Evolutionary conservation across 2,888 invertebrate species (phyloP), one percentile per base, ranked within the genome.

Genomic region (Zootermopsis nevadensis): DNA sequence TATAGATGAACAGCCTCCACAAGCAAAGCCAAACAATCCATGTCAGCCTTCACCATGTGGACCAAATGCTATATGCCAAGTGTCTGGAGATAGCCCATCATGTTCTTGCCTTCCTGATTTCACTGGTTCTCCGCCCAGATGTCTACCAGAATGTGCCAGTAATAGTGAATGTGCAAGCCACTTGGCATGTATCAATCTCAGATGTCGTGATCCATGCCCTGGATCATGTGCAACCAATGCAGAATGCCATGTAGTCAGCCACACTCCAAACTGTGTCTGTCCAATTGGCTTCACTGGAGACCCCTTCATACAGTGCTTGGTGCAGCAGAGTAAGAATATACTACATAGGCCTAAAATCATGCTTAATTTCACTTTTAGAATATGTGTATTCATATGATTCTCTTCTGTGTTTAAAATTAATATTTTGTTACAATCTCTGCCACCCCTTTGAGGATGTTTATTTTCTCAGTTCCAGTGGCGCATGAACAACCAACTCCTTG

Each of bases 1-100:
- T 19, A 31, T 38, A 72, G 83, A 33, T 38, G 77, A 77, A 1
- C 12, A 27, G 1, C 81, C 82, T 30, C 31, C 42, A 12, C 60
- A 77, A 8, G 38, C 35, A 38, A 76, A 67, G 22, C 83, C 80
- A 15, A n/a, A 53, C 24, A 85, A 85, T 48, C 87, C 87, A 6
- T 86, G 87, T 86, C 83, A 85, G 53, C 87, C 87, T 48, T 86
- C 87, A 19, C 87, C 88, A 27, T 89, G 89, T 83, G 89, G 89
- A 15, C 86, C 87, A 1, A 91, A 94, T 87, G 92, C 94, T 0
- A 90, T 93, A 87, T 94, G 94, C 86, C 90, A 92, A 87, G 91
- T 91, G 82, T 87, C 91, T 30, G 90, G 90, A 69, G 91, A 91
- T 86, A 88, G 89, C n/a, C 91, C 92, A 1, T 91, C 91, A 27